Percentiles rank a stretch among this genome's conserved stretches.
Conservation (phyloP, 1,140 invertebrate species). For the Diorhabda elongata region DNA sequence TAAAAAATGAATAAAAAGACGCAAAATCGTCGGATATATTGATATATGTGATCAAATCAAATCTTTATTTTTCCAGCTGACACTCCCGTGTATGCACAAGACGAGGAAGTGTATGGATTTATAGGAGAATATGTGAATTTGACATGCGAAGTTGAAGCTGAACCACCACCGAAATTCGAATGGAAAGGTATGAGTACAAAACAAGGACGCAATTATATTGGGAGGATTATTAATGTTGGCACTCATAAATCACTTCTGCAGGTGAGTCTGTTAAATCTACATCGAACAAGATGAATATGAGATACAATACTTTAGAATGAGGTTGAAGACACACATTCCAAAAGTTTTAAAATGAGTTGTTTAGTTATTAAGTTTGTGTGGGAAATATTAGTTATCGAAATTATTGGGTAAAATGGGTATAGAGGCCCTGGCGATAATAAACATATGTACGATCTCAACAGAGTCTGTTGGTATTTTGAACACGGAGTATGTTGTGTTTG, state of each 20-base stretch:
- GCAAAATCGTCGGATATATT: constrained; percentile 36
- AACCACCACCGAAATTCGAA: constrained; percentile 54
- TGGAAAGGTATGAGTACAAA: constrained; percentile 47
- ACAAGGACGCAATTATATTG: constrained; percentile 30
- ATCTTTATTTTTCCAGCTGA: background rate
- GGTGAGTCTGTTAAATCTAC: constrained; percentile 8
- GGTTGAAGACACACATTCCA: too few species aligned
- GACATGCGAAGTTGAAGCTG: constrained; percentile 54
- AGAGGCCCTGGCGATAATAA: too few species aligned
- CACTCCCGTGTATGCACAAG: constrained; percentile 25
- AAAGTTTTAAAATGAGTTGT: too few species aligned
- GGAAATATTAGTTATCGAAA: too few species aligned
- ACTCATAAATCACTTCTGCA: constrained; percentile 29
- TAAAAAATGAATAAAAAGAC: background rate
- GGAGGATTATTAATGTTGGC: constrained; percentile 20
- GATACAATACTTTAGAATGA: too few species aligned
- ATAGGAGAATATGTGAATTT: constrained; percentile 53
- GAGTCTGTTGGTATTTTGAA: too few species aligned
- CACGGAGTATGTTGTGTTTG: too few species aligned
- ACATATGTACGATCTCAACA: too few species aligned
- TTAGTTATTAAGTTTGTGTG: too few species aligned
- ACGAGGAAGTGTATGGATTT: constrained; percentile 34
- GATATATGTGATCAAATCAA: too few species aligned
- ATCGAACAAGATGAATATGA: too few species aligned
- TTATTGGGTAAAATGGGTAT: too few species aligned